phyloP scores from a whole-genome alignment of 1,140 invertebrate species.

The Drosophila yakuba region DNA sequence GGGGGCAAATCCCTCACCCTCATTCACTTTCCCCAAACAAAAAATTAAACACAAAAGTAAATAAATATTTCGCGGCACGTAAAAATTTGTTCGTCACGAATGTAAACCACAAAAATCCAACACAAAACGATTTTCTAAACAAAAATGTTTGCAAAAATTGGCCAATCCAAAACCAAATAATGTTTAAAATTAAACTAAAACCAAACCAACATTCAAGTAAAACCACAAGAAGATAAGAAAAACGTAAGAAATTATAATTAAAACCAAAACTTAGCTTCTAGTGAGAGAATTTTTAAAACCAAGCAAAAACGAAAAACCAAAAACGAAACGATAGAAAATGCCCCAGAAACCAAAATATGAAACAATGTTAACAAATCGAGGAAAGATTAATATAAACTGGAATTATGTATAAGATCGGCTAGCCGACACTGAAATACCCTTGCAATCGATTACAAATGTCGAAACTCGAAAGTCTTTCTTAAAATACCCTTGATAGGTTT shows the following conservation, averaged over 20 bases:
- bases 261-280: conserved; percentile 66
- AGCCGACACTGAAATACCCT: conserved; percentile 40
- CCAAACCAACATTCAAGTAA: conserved; percentile 22
- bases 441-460: conserved; percentile 18
- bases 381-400: conserved; percentile 6
- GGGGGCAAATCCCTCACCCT: conserved; percentile 27
- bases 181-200: conserved; percentile 66
- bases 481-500: too few species aligned
- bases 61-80: conserved; percentile 62
- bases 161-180: conserved; percentile 43
- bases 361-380: conserved; percentile 41
- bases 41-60: conserved; percentile 25
- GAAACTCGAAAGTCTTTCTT: background rate
- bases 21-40: conserved; percentile 14
- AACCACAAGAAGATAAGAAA: conserved; percentile 35
- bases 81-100: conserved; percentile 60
- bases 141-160: conserved; percentile 50
- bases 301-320: conserved; percentile 7
- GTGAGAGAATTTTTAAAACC: conserved; percentile 70
- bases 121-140: conserved; percentile 59
- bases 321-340: conserved; percentile 13
- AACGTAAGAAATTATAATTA: conserved; percentile 38
- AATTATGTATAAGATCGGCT: conserved; percentile 18
- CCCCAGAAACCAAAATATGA: conserved; percentile 21
- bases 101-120: conserved; percentile 33